Conservation (phyloP, 1,140 invertebrate genomes). For the Idris sp. region DNA sequence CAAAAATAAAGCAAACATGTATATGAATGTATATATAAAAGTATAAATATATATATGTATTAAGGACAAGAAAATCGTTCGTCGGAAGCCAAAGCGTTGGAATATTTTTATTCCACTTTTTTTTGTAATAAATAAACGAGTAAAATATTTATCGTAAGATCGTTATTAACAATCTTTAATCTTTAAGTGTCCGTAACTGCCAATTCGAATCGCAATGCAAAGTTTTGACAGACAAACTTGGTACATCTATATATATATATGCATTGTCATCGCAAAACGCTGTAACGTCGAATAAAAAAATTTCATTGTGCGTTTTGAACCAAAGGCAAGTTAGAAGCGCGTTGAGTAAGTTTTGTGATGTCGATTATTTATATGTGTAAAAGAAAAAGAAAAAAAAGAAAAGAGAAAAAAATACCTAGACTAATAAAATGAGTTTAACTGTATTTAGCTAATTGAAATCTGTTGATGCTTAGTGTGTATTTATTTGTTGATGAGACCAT, state of each 20-base stretch:
- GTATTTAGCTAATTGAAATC: slow-evolving; percentile 45
- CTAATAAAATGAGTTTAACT: slow-evolving; percentile 48
- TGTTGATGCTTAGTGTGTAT: slow-evolving; percentile 56
- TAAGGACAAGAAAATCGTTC: no score
- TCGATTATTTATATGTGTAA: slow-evolving; percentile 47
- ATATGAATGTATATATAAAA: neutral
- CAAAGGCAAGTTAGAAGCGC: slow-evolving; percentile 4
- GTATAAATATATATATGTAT: neutral
- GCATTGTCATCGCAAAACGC: slow-evolving; percentile 30
- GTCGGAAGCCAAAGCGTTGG: slow-evolving; percentile 48
- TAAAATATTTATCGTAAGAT: slow-evolving; percentile 22
- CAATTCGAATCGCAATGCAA: slow-evolving; percentile 34
- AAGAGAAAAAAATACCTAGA: no score
- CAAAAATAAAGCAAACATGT: neutral
- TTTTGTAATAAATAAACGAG: slow-evolving; percentile 30
- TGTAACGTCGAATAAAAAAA: slow-evolving; percentile 27
- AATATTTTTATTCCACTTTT: slow-evolving; percentile 2
- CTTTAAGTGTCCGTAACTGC: slow-evolving; percentile 55
- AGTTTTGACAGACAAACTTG: slow-evolving; percentile 21
- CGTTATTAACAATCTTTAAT: slow-evolving; percentile 33
- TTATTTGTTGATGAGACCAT: slow-evolving; percentile 37
- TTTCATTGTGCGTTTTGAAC: slow-evolving; percentile 29
- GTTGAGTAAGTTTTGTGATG: slow-evolving; percentile 37
- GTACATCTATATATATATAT: no score
- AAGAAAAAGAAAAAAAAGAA: no score